A percentile compares a stretch with the other conserved stretches of the same genome.
These are phyloP conservation scores for Crotalus horridus DNA, from an alignment of 2,113 vertebrate species.

Conservation along the genomic window DNA sequence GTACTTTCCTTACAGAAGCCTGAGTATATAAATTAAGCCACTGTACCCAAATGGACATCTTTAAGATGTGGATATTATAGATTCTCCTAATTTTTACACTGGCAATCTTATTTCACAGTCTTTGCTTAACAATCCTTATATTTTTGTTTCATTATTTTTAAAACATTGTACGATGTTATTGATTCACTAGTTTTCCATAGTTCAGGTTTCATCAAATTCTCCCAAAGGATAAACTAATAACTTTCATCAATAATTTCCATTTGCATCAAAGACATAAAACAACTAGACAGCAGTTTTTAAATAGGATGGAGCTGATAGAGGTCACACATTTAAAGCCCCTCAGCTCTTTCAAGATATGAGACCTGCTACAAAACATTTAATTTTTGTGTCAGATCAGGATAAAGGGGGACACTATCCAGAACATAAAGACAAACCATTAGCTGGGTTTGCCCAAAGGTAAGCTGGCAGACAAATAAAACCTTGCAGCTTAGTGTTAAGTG, in stretches of 20 bases:
- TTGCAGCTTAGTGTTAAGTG: neutral
- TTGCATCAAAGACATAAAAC: constrained; percentile 67
- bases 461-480: neutral
- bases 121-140: constrained; percentile 39
- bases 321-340: constrained; percentile 35
- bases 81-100: constrained; percentile 47
- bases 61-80: constrained; percentile 39
- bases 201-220: constrained; percentile 75
- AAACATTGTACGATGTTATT: constrained; percentile 68
- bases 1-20: constrained; percentile 40
- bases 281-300: constrained; percentile 47
- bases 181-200: constrained; percentile 73
- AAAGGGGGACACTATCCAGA: constrained; percentile 38
- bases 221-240: constrained; percentile 68
- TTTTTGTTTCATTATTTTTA: constrained; percentile 71
- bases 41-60: constrained; percentile 8
- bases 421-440: neutral
- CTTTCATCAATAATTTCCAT: constrained; percentile 72
- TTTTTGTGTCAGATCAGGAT: constrained; percentile 30
- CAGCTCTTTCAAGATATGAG: neutral
- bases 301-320: constrained; percentile 29
- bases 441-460: neutral
- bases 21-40: constrained; percentile 9
- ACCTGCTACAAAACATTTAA: constrained; percentile 18
- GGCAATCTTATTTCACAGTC: constrained; percentile 54